Conservation (phyloP, 2,797 vertebrate species). For the Toxotes lorentzi region DNA sequence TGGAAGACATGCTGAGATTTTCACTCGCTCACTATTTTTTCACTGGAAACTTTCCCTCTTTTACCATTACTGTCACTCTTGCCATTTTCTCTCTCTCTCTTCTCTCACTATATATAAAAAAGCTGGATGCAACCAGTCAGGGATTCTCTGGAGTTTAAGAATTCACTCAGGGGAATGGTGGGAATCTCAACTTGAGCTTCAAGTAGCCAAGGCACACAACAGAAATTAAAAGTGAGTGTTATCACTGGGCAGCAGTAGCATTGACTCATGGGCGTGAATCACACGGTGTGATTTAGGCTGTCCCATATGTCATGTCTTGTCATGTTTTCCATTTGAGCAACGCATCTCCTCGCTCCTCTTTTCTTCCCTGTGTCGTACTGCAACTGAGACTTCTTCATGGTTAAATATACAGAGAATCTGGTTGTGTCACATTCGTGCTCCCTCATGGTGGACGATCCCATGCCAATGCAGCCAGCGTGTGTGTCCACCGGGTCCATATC, state of each 20-base stretch:
- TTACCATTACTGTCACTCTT: constrained; percentile 39
- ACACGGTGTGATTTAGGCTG: no score
- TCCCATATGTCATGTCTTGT: no score
- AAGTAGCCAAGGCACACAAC: background rate
- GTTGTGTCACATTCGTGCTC: background rate
- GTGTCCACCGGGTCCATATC: no score
- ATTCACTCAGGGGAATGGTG: background rate
- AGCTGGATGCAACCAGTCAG: constrained; percentile 27
- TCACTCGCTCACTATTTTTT: background rate
- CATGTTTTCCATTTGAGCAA: background rate
- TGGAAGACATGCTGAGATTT: constrained; percentile 39
- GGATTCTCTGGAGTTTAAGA: background rate
- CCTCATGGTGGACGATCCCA: no score
- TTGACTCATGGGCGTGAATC: no score
- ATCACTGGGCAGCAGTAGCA: no score
- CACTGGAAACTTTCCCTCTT: constrained; percentile 23
- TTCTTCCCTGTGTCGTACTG: background rate
- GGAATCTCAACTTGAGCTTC: background rate
- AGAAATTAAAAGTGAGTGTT: background rate
- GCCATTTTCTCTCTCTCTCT: background rate
- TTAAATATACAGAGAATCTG: background rate
- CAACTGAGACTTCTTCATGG: no score
- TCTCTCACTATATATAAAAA: background rate
- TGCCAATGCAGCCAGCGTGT: no score
- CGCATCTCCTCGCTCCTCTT: background rate